Evolutionary conservation across 1,140 invertebrate species (phyloP), one percentile per base, ranked within the genome.

Genomic region (Nasonia vitripennis): DNA sequence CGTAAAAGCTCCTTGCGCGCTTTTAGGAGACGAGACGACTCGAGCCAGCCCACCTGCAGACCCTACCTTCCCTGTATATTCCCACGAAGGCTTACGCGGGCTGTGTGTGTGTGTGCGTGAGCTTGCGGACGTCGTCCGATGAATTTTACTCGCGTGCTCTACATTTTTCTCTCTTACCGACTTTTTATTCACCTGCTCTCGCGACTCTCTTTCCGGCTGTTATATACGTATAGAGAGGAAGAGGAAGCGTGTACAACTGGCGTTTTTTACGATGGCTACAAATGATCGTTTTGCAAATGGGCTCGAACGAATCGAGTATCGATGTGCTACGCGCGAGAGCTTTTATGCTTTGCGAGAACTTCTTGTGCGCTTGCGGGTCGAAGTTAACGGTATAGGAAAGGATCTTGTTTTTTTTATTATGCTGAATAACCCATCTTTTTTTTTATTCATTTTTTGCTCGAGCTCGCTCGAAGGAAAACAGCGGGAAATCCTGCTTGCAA

Each of bases 111-210:
- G 17, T 20, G 41, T 73, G 12, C 11, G n/a, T 55, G 71, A 31
- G 51, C n/a, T 83, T 67, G 75, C 62, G 14, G 45, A 41, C 17
- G 67, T 79, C 68, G 31, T 34, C 20, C 77, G n/a, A 78, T 84
- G 83, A 84, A 84, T 78, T 78, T 70, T 48, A 84, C 23, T 75
- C 55, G 67, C 75, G 31, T 78, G 48, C 34, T 70, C n/a, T 48
- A 84, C 75, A 78, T 78, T 82, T 70, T 78, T 77, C 34, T 84
- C n/a, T 62, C 27, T 78, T 78, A 78, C 48, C 11, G 17, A 82
- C 45, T 55, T 74, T 82, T 82, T 82, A 62, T 51, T 31, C 31
- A 14, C 27, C 41, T 23, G 34, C 1, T 79, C 67, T 23, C 14
- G n/a, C 34, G 20, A n/a, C 31, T 71, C 14, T 68, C 68, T 78